Evolutionary conservation across 1,140 invertebrate species (phyloP).

Genomic region (Drosophila tsacasi): DNA sequence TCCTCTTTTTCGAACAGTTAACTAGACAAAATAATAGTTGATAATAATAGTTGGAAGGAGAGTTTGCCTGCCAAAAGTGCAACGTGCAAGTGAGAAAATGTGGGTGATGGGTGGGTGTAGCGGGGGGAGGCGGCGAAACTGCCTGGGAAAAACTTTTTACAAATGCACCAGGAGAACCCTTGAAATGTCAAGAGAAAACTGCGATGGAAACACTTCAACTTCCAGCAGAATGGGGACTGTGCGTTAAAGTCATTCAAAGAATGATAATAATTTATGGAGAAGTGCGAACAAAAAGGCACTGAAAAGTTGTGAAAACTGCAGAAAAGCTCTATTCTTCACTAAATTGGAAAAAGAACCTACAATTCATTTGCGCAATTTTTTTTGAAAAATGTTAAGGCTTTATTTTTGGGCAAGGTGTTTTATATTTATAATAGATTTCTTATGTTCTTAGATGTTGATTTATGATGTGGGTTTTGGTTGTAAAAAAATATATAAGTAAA

Average conservation of each 20-base stretch:
- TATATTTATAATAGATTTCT: background rate
- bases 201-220: conserved; percentile 46
- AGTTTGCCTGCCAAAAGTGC: conserved; percentile 48
- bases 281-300: conserved; percentile 18
- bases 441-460: background rate
- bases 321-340: conserved; percentile 18
- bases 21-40: conserved; percentile 71
- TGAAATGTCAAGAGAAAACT: conserved; percentile 49
- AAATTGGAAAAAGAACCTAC: conserved; percentile 17
- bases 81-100: conserved; percentile 31
- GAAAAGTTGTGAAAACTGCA: background rate
- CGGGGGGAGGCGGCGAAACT: background rate
- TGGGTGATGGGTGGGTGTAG: too few relatives aligned
- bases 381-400: background rate
- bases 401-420: background rate
- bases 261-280: conserved; percentile 45
- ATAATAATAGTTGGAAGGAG: conserved; percentile 62
- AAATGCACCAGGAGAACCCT: conserved; percentile 42
- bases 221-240: conserved; percentile 7
- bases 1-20: conserved; percentile 58
- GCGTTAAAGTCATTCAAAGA: conserved; percentile 20
- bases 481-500: too few relatives aligned
- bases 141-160: conserved; percentile 37
- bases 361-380: conserved; percentile 24
- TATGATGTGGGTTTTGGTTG: background rate